Base-by-base conservation (phyloP, 2,113 vertebrate species). In the Oryzias curvinotus region DNA sequence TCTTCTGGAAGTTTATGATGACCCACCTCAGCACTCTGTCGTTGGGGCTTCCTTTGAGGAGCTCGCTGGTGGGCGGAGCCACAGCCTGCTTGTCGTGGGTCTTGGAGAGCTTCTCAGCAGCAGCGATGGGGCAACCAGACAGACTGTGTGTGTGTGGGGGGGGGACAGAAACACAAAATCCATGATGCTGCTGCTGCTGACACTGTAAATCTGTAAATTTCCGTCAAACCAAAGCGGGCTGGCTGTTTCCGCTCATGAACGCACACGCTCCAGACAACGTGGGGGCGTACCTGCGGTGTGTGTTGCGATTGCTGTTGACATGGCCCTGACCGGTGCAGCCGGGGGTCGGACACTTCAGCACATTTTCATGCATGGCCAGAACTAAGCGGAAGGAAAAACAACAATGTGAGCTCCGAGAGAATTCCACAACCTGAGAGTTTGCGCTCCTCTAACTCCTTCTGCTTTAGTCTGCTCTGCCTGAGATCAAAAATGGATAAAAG, bases 221-320 rank as follows among this genome's bases (percentile, higher is more conserved):
- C 45, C 71, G 62, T 60, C 64, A 58, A 60, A 16, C 71, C 78
- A 71, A 83, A 74, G 66, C 23, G 25, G 49, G 58, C 55, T 70
- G 80, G 16, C 45, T 18, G 16, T n/a, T 47, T 5, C n/a, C 45
- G 7, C 14, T 47, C 16, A 18, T 10, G 18, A 19, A 25, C 49
- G 19, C n/a, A 19, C 15, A 28, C n/a, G 19, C 46, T 10, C 10
- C 6, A 46, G 4, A 14, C 14, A 17, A 13, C 51, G 17, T 51
- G 47, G 36, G 4, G 1, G 19, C 7, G 10, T 95, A 98, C 97
- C 97, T 98, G 86, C 97, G 93, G 84, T 98, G 97, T 7, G 97
- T 98, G 92, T 98, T 99, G 51, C 97, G 94, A 90, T 98, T 99
- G 93, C 97, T 99, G 91, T 99, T 99, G 73, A 98, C 97, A 1